A percentile compares a stretch with the other conserved stretches of the same genome.
These are phyloP conservation scores for Plecotus auritus DNA, from an alignment of 2,113 vertebrate genomes.

Conservation along the genomic window DNA sequence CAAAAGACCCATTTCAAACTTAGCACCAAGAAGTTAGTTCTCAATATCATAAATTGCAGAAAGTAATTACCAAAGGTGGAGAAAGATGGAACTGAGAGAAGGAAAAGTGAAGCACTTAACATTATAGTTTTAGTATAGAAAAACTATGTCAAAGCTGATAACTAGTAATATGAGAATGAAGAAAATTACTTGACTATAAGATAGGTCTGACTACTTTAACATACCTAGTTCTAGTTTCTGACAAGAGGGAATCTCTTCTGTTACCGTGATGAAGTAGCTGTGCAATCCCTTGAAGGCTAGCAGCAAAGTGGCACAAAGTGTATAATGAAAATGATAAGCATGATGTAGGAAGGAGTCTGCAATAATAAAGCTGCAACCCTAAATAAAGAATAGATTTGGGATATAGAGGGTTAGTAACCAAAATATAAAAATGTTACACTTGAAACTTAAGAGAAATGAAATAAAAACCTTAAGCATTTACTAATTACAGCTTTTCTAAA, in stretches of 20 bases:
- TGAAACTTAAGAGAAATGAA: not conserved
- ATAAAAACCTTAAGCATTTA: not conserved
- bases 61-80: not conserved
- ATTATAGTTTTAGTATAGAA: not conserved
- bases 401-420: slow-evolving; percentile 22
- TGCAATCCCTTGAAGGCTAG: slow-evolving; percentile 95
- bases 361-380: slow-evolving; percentile 94
- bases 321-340: slow-evolving; percentile 93
- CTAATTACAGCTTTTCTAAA: not conserved
- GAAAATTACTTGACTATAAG: slow-evolving; percentile 12
- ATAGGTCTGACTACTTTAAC: slow-evolving; percentile 67
- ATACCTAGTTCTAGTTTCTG: slow-evolving; percentile 95
- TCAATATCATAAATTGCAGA: slow-evolving; percentile 30
- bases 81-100: slow-evolving; percentile 28
- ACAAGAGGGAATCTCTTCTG: slow-evolving; percentile 92
- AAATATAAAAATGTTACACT: not conserved
- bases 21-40: slow-evolving; percentile 24
- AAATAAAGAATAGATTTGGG: slow-evolving; percentile 49
- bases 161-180: not conserved
- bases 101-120: slow-evolving; percentile 2
- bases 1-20: slow-evolving; percentile 40
- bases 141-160: not conserved
- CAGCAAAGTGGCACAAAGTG: slow-evolving; percentile 92
- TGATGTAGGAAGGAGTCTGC: slow-evolving; percentile 94
- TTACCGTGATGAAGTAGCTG: slow-evolving; percentile 90